Percentiles rank a stretch among this genome's conserved stretches.
Conservation (phyloP, 64 coral and sea anemone genomes). For the Cladopsammia gracilis region DNA sequence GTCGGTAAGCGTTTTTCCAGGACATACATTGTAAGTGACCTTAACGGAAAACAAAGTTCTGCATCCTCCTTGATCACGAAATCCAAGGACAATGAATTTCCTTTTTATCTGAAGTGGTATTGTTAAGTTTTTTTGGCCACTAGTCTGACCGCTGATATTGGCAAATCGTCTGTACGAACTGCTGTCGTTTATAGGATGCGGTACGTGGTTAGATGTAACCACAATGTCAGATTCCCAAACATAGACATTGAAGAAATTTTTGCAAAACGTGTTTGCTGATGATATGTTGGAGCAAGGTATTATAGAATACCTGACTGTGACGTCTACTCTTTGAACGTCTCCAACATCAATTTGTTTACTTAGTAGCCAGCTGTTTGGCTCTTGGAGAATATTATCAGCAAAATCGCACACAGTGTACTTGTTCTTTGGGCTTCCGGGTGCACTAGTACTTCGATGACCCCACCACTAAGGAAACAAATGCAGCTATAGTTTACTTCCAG, state of each 20-base stretch:
- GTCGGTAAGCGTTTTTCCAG: neutral
- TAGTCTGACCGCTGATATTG: neutral
- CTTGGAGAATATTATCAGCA: too few relatives aligned
- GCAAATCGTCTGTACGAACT: neutral
- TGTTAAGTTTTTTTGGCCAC: neutral
- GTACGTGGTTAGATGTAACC: neutral
- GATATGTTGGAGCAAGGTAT: neutral
- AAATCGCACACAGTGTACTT: too few relatives aligned
- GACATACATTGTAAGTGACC: neutral
- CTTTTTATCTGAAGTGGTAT: neutral
- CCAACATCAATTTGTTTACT: neutral
- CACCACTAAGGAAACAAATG: too few relatives aligned
- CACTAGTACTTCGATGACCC: too few relatives aligned
- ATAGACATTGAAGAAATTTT: neutral
- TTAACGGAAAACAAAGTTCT: neutral
- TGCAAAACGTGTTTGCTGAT: neutral
- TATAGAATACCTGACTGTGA: neutral
- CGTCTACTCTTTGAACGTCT: neutral
- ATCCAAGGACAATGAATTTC: neutral
- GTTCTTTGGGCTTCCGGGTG: too few relatives aligned
- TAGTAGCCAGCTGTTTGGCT: neutral
- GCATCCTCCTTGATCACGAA: neutral
- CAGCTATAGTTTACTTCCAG: too few relatives aligned
- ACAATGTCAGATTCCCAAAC: neutral
- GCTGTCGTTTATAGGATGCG: neutral